Percentiles rank a stretch among this genome's conserved stretches.
These are phyloP conservation scores for Operophtera brumata DNA, from an alignment of 2,888 invertebrate species.

Conservation along the genomic window DNA sequence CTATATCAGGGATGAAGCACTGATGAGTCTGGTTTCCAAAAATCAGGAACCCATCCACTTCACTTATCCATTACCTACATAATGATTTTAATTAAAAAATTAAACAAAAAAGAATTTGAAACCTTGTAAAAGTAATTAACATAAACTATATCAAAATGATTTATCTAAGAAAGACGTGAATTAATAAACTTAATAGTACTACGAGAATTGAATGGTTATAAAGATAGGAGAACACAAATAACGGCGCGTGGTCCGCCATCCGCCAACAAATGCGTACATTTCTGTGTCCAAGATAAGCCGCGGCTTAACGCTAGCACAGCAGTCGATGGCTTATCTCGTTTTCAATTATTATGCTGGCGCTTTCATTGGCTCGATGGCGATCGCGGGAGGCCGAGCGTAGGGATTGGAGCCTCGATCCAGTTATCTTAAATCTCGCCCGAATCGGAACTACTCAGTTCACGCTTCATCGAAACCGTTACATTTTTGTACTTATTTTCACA, in stretches of 20 bases:
- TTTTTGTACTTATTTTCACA: conserved; percentile 23
- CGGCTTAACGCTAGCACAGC: conserved; percentile 70
- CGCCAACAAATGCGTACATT: conserved; percentile 66
- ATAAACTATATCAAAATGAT: not conserved
- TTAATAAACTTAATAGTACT: conserved; percentile 20
- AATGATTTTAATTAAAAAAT: not conserved
- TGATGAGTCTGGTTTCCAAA: no score
- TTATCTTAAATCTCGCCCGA: conserved; percentile 73
- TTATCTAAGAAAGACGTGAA: not conserved
- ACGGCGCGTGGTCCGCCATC: conserved; percentile 62
- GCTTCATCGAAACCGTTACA: conserved; percentile 50
- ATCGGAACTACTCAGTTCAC: conserved; percentile 62
- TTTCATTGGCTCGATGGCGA: conserved; percentile 68
- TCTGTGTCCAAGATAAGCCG: conserved; percentile 70
- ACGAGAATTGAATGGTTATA: conserved; percentile 59
- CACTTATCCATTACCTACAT: no score
- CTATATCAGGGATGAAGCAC: no score
- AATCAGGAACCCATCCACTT: no score
- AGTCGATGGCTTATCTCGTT: conserved; percentile 77
- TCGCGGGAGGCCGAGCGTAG: conserved; percentile 51
- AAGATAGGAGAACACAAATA: conserved; percentile 65
- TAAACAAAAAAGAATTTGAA: not conserved
- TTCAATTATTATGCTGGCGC: conserved; percentile 77
- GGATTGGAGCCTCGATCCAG: conserved; percentile 64
- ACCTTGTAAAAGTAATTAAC: not conserved